Evolutionary conservation across 2,888 invertebrate species (phyloP), one percentile per base, ranked within the genome.

Genomic region (Cremastinae sp.): DNA sequence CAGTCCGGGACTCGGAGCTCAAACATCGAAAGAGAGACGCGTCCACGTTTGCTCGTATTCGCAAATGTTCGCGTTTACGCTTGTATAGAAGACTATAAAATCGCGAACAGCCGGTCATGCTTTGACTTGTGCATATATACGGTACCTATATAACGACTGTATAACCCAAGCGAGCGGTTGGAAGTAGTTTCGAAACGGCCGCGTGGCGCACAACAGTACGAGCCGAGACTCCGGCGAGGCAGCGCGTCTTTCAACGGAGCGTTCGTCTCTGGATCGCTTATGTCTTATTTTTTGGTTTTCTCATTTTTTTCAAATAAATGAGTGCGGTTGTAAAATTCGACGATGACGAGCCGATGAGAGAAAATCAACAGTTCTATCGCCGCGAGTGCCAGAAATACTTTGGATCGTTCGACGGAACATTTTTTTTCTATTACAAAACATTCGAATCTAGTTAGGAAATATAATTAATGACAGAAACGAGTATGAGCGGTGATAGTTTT

Each of bases 191-290:
- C n/a, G 58, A 68, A 64, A 39, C 49, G 39, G 20, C 70, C 75
- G 75, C 75, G 75, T 72, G 66, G 61, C 55, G 64, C 43, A 59
- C 64, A 37, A 4, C 20, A 75, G 75, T 75, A 68, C 71, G 62
- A 72, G 75, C 75, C 75, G 75, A 72, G 75, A 75, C 66, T 68
- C 56, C 62, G 75, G 75, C 75, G 71, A 75, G 56, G 66, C 71
- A 64, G 37, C 66, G 14, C 66, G 66, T 37, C 5, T 28, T 28
- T 35, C 5, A 61, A 16, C 37, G 39, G 49, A 35, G 49, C 55
- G n/a, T 53, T 53, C 53, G 39, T 12, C 51, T 14, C 22, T 14
- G 39, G 53, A 20, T 51, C 20, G 45, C 39, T 53, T 64, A 37
- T 64, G 22, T 5, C n/a, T 8, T 37, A 37, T 39, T 53, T 22